These are phyloP conservation scores for Maconellicoccus hirsutus DNA, from an alignment of 1,140 invertebrate species.

Conservation along the genomic window DNA sequence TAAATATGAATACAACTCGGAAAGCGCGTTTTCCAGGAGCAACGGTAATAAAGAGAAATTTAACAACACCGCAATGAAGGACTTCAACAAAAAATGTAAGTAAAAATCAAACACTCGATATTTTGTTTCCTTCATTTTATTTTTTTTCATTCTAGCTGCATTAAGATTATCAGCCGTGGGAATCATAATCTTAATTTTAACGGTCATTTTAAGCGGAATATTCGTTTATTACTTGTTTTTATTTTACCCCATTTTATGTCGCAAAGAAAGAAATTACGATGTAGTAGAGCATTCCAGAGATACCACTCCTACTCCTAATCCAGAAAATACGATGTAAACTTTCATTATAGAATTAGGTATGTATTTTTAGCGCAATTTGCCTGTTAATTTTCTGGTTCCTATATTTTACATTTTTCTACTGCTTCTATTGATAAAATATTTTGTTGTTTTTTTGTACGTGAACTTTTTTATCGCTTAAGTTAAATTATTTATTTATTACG, in stretches of 20 bases:
- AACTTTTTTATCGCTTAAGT: background rate
- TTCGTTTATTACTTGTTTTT: conserved; percentile 46
- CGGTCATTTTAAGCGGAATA: conserved; percentile 32
- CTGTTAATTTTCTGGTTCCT: background rate
- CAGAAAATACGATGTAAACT: background rate
- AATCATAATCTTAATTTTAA: background rate
- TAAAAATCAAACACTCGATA: background rate
- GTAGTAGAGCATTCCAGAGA: conserved; percentile 41
- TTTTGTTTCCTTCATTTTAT: background rate
- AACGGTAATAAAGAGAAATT: background rate
- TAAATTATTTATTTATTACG: too few relatives aligned
- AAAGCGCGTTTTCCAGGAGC: background rate
- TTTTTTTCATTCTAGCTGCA: background rate
- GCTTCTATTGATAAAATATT: background rate
- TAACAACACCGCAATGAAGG: background rate
- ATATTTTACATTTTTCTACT: background rate
- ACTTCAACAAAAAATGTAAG: background rate
- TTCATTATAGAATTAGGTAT: too few relatives aligned
- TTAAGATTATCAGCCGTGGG: background rate
- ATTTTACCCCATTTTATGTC: conserved; percentile 46
- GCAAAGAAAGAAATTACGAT: conserved; percentile 45
- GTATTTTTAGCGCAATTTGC: background rate
- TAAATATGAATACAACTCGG: background rate
- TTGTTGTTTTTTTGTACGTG: background rate
- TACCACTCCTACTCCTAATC: background rate